Conservation (phyloP, 1,140 invertebrate species). For the Bombyx mori region ASM3026992v2 NC_085110.1:5073001-5073500, state of each 20-base stretch:
- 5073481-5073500: too few species aligned
- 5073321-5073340: conserved; percentile 66
- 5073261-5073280: conserved; percentile 70
- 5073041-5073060: too few species aligned
- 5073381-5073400: conserved; percentile 43
- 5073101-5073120: too few species aligned
- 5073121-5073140: too few species aligned
- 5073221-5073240: conserved; percentile 66
- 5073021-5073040: too few species aligned
- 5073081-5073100: too few species aligned
- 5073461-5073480: too few species aligned
- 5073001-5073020: too few species aligned
- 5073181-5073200: conserved; percentile 53
- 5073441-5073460: too few species aligned
- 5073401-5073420: background rate
- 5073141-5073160: background rate
- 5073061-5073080: too few species aligned
- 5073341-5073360: conserved; percentile 54
- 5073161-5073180: conserved; percentile 51
- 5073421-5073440: background rate
- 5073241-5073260: conserved; percentile 72
- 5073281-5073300: conserved; percentile 69
- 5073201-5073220: conserved; percentile 60
- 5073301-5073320: conserved; percentile 64
- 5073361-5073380: conserved; percentile 65